These are phyloP conservation scores for Xanthia icteritia DNA, from an alignment of 2,888 invertebrate genomes.

Conservation along the genomic window DNA sequence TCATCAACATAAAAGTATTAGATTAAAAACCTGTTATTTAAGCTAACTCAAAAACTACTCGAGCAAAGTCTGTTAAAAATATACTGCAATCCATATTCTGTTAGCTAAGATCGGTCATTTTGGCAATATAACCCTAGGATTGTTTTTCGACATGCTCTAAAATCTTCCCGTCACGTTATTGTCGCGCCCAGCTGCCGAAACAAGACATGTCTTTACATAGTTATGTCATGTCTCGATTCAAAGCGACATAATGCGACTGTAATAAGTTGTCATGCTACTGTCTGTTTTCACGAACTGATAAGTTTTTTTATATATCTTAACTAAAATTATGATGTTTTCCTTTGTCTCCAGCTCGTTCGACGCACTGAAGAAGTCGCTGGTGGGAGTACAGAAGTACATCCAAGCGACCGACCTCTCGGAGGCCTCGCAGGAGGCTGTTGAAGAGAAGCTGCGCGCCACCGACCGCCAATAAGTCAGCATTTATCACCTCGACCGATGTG, in stretches of 20 bases:
- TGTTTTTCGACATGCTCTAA: neutral
- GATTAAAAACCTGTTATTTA: neutral
- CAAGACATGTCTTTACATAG: neutral
- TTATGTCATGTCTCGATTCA: neutral
- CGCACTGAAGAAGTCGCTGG: slow-evolving; percentile 98
- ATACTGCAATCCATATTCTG: neutral
- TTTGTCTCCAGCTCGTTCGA: slow-evolving; percentile 95
- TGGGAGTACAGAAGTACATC: slow-evolving; percentile 99
- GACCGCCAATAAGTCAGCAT: slow-evolving; percentile 95
- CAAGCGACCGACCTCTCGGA: slow-evolving; percentile 99
- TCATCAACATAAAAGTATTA: neutral
- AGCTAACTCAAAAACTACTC: neutral
- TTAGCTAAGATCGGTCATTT: neutral
- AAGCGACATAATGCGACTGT: neutral
- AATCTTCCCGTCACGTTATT: neutral
- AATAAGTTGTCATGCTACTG: neutral
- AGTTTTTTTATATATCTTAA: no score
- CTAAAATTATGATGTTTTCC: neutral
- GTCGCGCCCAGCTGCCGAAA: neutral
- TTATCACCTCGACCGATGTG: slow-evolving; percentile 76
- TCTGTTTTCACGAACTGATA: no score
- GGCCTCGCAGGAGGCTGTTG: slow-evolving; percentile 97
- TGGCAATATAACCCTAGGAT: neutral
- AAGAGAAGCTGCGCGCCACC: slow-evolving; percentile 98
- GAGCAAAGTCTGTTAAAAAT: neutral